Conservation (phyloP, 2,113 vertebrate genomes). For the Malaclemys terrapin region DNA sequence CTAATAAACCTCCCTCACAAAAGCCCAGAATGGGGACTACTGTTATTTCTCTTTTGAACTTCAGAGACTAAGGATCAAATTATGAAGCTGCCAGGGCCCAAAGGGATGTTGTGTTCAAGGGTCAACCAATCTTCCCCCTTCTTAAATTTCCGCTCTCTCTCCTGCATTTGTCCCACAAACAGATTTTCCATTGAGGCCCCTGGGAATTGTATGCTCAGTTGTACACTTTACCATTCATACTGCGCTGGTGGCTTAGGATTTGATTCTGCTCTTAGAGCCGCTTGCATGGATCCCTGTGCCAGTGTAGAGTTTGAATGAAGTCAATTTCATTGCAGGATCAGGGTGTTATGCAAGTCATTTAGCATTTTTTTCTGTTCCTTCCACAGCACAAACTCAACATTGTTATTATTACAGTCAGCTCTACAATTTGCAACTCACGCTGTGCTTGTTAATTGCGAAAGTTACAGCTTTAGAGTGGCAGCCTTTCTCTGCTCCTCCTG, state of each 20-base stretch:
- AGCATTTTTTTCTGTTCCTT: background rate
- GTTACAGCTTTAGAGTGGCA: fast-evolving
- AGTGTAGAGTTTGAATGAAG: background rate
- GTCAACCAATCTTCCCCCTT: background rate
- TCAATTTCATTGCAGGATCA: background rate
- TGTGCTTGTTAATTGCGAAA: background rate
- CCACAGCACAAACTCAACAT: background rate
- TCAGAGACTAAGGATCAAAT: background rate
- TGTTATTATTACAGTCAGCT: background rate
- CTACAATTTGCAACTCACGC: background rate
- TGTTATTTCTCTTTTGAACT: background rate
- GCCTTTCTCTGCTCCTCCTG: fast-evolving
- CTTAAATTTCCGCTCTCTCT: background rate
- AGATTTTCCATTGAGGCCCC: background rate
- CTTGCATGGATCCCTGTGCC: background rate
- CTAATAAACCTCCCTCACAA: background rate
- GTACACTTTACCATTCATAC: background rate
- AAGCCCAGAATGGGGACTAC: background rate
- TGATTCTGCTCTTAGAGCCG: background rate
- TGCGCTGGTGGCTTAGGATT: background rate
- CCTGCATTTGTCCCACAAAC: background rate
- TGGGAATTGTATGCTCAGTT: background rate
- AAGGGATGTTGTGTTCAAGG: background rate
- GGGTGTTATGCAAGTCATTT: background rate
- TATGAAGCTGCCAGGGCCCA: background rate